These are phyloP conservation scores for Lycopodina hypogea DNA, from an alignment of 37 sponge, comb jelly and placozoan genomes.

Conservation along the genomic window DNA sequence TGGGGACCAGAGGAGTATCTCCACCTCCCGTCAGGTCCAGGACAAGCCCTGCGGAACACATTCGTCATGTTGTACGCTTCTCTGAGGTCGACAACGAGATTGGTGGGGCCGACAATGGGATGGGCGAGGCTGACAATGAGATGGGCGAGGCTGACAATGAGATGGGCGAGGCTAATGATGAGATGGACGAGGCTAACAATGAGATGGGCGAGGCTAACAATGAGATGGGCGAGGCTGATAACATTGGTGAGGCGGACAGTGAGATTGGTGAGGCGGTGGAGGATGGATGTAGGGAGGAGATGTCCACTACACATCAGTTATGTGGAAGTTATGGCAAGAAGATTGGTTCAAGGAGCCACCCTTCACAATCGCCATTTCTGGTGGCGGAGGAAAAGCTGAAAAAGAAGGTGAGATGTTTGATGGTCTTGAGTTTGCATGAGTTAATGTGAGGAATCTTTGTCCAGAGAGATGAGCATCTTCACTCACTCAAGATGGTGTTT, in stretches of 20 bases:
- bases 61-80: no score
- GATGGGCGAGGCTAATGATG: background rate
- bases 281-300: background rate
- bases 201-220: background rate
- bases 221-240: no score
- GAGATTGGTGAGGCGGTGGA: background rate
- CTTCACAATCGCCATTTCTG: background rate
- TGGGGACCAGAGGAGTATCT: background rate
- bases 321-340: background rate
- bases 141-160: background rate
- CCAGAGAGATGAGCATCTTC: constrained; percentile 40
- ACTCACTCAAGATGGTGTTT: constrained; percentile 31
- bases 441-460: background rate
- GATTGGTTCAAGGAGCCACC: background rate
- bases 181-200: background rate
- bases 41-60: background rate
- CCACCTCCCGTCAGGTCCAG: background rate
- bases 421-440: background rate
- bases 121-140: background rate
- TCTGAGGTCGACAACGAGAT: no score
- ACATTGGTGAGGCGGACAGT: background rate
- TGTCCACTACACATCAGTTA: background rate
- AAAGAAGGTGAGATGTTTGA: constrained; percentile 16
- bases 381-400: constrained; percentile 19
- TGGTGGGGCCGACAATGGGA: background rate